A percentile compares a stretch with the other conserved stretches of the same genome.
phyloP scores from a whole-genome alignment of 2,797 vertebrate genomes.

The Sternotherus odoratus region DNA sequence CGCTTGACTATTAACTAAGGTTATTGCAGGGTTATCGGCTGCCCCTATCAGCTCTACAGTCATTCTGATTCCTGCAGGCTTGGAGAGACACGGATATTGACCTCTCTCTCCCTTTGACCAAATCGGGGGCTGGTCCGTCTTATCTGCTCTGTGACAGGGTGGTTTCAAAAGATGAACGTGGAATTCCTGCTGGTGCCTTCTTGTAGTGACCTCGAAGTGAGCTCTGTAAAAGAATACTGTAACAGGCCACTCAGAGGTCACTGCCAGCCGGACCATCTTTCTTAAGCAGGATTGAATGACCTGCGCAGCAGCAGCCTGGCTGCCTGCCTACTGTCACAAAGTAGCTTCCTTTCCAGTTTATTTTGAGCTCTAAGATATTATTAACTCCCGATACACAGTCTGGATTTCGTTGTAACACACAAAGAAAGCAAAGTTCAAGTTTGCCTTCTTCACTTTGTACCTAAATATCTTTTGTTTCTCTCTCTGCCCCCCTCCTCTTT shows the following conservation, averaged over 20 bases:
- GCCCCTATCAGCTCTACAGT: not conserved
- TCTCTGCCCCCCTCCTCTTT: not conserved
- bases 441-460: not conserved
- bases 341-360: constrained; percentile 92
- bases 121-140: not conserved
- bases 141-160: not conserved
- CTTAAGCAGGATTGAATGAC: constrained; percentile 86
- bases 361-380: constrained; percentile 92
- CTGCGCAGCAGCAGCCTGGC: constrained; percentile 86
- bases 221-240: constrained; percentile 80
- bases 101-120: not conserved
- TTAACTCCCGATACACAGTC: constrained; percentile 82
- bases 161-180: constrained; percentile 61
- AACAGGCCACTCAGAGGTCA: constrained; percentile 56
- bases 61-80: not conserved
- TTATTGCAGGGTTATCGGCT: not conserved
- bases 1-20: not conserved
- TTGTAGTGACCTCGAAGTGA: constrained; percentile 78
- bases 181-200: constrained; percentile 83
- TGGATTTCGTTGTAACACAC: constrained; percentile 67
- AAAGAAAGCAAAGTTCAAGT: constrained; percentile 54
- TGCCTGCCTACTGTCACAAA: constrained; percentile 92
- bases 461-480: not conserved
- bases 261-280: constrained; percentile 75
- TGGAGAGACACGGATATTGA: not conserved